Percentiles rank a stretch among this genome's conserved stretches.
Evolutionary conservation across 2,888 invertebrate species (phyloP).

Genomic region (Merodon equestris): DNA sequence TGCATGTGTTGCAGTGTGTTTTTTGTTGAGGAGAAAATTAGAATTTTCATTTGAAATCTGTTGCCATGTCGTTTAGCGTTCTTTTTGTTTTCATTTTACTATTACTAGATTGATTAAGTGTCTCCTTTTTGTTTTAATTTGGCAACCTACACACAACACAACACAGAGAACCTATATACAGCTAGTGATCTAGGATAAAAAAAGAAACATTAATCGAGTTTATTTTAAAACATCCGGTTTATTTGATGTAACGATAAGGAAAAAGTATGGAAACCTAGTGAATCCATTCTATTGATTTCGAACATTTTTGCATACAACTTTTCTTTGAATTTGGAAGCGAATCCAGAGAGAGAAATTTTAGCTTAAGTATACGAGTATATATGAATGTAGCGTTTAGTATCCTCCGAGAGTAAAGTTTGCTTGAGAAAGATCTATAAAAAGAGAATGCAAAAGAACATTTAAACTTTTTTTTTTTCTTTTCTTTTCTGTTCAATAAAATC

Average conservation of each 20-base stretch:
- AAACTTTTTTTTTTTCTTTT: background rate
- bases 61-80: constrained; percentile 50
- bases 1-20: constrained; percentile 64
- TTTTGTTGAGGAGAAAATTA: constrained; percentile 41
- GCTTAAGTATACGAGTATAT: constrained; percentile 42
- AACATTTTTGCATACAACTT: constrained; percentile 49
- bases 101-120: constrained; percentile 2
- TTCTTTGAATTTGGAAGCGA: constrained; percentile 57
- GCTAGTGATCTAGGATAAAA: constrained; percentile 58
- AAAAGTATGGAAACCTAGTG: constrained; percentile 17
- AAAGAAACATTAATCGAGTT: constrained; percentile 52
- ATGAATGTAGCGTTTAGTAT: constrained; percentile 24
- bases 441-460: constrained; percentile 19
- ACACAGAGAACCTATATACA: constrained; percentile 44
- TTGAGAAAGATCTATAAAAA: constrained; percentile 22
- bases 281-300: constrained; percentile 39
- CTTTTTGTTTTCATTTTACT: constrained; percentile 21
- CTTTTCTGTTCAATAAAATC: background rate
- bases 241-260: constrained; percentile 31
- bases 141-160: constrained; percentile 41
- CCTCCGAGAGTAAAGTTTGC: constrained; percentile 32
- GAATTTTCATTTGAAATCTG: constrained; percentile 47
- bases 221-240: constrained; percentile 36
- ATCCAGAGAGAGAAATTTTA: constrained; percentile 46
- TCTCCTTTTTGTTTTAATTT: constrained; percentile 10